Evolutionary conservation across 2,113 vertebrate genomes (phyloP).

Genomic region (Lucifuga dentata): DNA sequence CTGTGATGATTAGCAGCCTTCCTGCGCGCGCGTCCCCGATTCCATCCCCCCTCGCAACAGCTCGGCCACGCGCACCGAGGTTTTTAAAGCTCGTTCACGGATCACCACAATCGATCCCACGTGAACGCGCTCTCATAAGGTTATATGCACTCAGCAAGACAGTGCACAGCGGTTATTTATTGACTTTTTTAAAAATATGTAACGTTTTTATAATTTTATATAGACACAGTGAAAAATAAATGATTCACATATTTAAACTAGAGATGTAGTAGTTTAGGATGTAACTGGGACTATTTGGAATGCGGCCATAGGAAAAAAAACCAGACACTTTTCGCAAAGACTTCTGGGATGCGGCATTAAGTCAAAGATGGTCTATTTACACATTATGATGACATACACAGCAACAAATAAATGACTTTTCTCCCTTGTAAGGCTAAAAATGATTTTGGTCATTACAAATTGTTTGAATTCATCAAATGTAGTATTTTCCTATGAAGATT

Average conservation of each 20-base stretch:
- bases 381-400: background rate
- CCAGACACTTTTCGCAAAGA: conserved; percentile 11
- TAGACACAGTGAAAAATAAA: accelerated
- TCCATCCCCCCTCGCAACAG: conserved; percentile 83
- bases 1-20: conserved; percentile 63
- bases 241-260: background rate
- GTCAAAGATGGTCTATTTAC: conserved; percentile 1
- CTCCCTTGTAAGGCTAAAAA: no score
- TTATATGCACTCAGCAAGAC: no score
- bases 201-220: background rate
- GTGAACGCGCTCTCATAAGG: conserved; percentile 23
- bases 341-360: conserved; percentile 37
- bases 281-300: conserved; percentile 17
- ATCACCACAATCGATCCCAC: background rate
- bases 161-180: no score
- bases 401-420: background rate
- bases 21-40: conserved; percentile 78
- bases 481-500: no score
- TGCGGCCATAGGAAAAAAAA: background rate
- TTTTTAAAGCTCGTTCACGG: conserved; percentile 59
- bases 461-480: no score
- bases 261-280: background rate
- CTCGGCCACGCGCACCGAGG: conserved; percentile 57
- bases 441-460: no score
- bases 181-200: no score